These are phyloP conservation scores for Anoplophora glabripennis DNA, from an alignment of 1,140 invertebrate genomes.

Conservation along the genomic window DNA sequence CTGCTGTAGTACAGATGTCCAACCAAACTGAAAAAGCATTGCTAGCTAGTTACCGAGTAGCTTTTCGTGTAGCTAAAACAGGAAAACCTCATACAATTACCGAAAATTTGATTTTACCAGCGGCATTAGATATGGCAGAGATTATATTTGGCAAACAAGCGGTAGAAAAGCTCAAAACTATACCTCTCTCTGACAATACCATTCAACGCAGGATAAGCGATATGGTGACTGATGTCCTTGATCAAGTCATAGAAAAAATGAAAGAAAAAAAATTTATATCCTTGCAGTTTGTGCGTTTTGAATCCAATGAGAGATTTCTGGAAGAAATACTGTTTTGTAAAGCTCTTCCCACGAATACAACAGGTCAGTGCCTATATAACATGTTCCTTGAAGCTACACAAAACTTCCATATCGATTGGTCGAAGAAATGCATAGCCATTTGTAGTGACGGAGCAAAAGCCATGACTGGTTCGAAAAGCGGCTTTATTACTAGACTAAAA, in stretches of 20 bases:
- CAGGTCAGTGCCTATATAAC: conserved; percentile 24
- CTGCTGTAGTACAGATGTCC: background rate
- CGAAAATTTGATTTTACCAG: conserved; percentile 35
- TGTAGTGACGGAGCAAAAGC: conserved; percentile 47
- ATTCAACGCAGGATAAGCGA: conserved; percentile 37
- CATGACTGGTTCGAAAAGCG: no score
- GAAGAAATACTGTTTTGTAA: conserved; percentile 40
- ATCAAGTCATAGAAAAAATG: conserved; percentile 34
- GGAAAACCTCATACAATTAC: conserved; percentile 35
- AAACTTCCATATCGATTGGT: conserved; percentile 23
- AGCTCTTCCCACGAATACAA: conserved; percentile 31
- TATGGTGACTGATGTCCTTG: conserved; percentile 34
- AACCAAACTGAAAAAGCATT: conserved; percentile 24
- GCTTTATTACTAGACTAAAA: conserved; percentile 37
- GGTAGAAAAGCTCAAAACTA: conserved; percentile 32
- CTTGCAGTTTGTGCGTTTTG: conserved; percentile 40
- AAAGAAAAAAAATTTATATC: conserved; percentile 31
- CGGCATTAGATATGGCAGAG: conserved; percentile 36
- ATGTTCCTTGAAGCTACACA: conserved; percentile 28
- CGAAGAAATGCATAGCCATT: conserved; percentile 33
- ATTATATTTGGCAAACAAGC: conserved; percentile 32
- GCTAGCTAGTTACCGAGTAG: conserved; percentile 26
- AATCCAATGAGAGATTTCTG: conserved; percentile 27
- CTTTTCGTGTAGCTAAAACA: conserved; percentile 33
- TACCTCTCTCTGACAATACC: conserved; percentile 40